A percentile compares a stretch with the other conserved stretches of the same genome.
phyloP scores from a whole-genome alignment of 92 coral and sea anemone species.

The Phenganax stokvisi region DNA sequence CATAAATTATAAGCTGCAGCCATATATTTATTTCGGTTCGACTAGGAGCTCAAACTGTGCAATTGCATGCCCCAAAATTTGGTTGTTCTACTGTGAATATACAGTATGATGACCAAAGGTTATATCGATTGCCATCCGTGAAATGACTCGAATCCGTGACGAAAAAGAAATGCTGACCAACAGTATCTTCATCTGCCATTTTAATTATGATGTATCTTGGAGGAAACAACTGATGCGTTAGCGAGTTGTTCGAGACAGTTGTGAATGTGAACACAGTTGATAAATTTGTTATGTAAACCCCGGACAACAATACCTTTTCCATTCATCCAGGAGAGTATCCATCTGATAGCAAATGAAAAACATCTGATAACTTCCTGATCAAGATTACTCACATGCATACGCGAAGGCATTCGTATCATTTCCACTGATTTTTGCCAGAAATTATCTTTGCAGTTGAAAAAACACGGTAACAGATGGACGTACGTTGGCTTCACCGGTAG shows the following conservation, averaged over 20 bases:
- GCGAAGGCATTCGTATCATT: slow-evolving; percentile 1
- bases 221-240: background rate
- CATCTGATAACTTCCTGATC: slow-evolving; percentile 15
- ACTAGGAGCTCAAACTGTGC: too few relatives aligned
- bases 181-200: too few relatives aligned
- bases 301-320: background rate
- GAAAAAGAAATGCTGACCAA: too few relatives aligned
- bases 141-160: too few relatives aligned
- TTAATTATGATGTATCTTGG: background rate
- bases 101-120: too few relatives aligned
- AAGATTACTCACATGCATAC: background rate
- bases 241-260: background rate
- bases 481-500: slow-evolving; percentile 71
- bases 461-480: slow-evolving; percentile 68
- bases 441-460: slow-evolving; percentile 29
- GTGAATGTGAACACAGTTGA: slow-evolving; percentile 6
- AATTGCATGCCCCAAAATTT: too few relatives aligned
- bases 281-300: slow-evolving; percentile 27
- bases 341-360: background rate
- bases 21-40: too few relatives aligned
- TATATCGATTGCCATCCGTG: too few relatives aligned
- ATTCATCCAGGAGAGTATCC: background rate
- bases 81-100: too few relatives aligned
- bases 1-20: too few relatives aligned
- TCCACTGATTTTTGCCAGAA: slow-evolving; percentile 3